Evolutionary conservation across 2,888 invertebrate genomes (phyloP).

Genomic region (Hanleya hanleyi): DNA sequence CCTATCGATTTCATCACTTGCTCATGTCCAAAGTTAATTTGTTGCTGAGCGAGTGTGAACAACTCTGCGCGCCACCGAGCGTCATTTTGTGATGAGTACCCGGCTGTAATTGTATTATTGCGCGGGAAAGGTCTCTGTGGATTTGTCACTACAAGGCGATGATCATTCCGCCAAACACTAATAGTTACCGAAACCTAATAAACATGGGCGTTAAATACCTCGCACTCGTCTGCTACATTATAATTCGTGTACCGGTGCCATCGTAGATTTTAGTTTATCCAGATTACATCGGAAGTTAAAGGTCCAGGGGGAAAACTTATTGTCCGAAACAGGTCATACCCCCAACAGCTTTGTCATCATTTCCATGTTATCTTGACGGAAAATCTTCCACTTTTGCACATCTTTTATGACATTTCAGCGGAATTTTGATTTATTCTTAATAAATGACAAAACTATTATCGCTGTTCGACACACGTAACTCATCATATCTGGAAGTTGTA

Average conservation of each 20-base stretch:
- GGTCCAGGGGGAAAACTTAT: background rate
- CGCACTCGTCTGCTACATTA: background rate
- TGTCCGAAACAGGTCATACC: background rate
- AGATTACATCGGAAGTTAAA: background rate
- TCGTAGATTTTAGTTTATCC: background rate
- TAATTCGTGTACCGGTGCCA: background rate
- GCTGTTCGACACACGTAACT: too few relatives aligned
- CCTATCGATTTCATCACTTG: background rate
- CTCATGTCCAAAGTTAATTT: slow-evolving; percentile 2
- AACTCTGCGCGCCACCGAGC: background rate
- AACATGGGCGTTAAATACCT: slow-evolving; percentile 1
- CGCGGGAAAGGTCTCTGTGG: background rate
- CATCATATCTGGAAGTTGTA: too few relatives aligned
- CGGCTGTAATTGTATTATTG: slow-evolving; percentile 4
- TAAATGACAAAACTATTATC: background rate
- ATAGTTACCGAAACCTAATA: slow-evolving; percentile 3
- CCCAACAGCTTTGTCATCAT: background rate
- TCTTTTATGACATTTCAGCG: background rate
- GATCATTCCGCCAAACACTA: slow-evolving; percentile 4
- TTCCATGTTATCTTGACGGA: background rate
- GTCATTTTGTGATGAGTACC: background rate
- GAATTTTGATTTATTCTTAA: background rate
- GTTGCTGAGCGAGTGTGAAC: background rate
- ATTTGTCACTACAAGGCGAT: slow-evolving; percentile 9
- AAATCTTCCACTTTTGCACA: background rate